phyloP scores from a whole-genome alignment of 2,113 vertebrate species.

The Lepus europaeus region DNA sequence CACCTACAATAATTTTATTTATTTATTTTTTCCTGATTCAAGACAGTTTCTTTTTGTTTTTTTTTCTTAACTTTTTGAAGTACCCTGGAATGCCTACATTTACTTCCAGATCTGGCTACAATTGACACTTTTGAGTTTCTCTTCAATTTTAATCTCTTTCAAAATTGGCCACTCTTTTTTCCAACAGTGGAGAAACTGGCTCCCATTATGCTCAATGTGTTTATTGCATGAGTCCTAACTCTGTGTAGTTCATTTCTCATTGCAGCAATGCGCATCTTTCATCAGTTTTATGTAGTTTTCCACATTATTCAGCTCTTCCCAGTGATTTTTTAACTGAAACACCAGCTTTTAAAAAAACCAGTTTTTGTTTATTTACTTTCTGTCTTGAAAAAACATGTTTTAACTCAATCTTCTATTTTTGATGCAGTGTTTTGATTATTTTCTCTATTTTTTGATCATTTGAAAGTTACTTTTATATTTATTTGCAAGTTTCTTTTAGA shows the following conservation, averaged over 20 bases:
- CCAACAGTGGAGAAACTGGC: neutral
- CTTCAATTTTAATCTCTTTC: neutral
- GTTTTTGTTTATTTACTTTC: neutral
- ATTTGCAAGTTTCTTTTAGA: neutral
- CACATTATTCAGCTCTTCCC: neutral
- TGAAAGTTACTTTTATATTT: neutral
- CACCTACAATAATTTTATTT: too few relatives aligned
- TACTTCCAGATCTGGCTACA: neutral
- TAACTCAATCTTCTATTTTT: neutral
- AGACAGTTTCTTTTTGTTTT: too few relatives aligned
- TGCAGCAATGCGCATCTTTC: neutral
- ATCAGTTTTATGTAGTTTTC: neutral
- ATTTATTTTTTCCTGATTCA: too few relatives aligned
- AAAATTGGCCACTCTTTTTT: neutral
- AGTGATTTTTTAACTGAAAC: conserved; percentile 32
- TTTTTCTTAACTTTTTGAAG: too few relatives aligned
- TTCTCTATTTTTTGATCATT: conserved; percentile 16
- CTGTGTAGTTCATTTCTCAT: neutral
- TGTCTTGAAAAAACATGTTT: neutral
- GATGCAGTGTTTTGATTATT: neutral
- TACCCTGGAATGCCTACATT: neutral
- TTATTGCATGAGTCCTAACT: neutral
- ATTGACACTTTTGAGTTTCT: neutral
- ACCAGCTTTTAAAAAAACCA: neutral
- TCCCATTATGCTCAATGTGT: neutral